Conservation (phyloP, 1,140 invertebrate species). For the Halotydeus destructor region DNA sequence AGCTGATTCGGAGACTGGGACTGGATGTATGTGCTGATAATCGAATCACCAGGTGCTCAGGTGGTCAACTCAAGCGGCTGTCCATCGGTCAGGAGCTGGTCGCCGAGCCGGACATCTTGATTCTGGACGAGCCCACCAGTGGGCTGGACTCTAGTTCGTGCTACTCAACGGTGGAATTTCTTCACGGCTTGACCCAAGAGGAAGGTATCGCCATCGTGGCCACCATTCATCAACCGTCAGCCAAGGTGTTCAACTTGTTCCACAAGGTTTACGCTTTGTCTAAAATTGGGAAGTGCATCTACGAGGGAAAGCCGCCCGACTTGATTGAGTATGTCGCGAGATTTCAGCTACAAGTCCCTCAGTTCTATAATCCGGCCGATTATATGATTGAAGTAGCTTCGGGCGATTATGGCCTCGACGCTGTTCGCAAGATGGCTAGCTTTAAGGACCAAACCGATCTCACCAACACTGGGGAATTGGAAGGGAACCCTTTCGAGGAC, state of each 20-base stretch:
- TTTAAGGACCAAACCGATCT: constrained; percentile 26
- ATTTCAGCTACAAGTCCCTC: constrained; percentile 1
- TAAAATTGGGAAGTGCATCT: constrained; percentile 1
- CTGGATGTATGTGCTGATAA: constrained; percentile 7
- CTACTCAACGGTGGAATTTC: background rate
- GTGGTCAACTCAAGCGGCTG: constrained; percentile 73
- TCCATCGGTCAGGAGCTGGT: constrained; percentile 85
- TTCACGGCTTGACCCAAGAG: constrained; percentile 2
- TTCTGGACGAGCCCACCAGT: constrained; percentile 14
- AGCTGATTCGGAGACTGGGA: constrained; percentile 1
- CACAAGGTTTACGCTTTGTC: constrained; percentile 6
- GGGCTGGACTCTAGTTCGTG: constrained; percentile 11
- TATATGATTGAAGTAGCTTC: constrained; percentile 7
- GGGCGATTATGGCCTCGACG: constrained; percentile 1
- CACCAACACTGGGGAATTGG: background rate
- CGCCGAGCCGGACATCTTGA: constrained; percentile 47
- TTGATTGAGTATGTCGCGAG: background rate
- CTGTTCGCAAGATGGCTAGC: background rate
- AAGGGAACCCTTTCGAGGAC: background rate
- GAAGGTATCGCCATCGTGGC: constrained; percentile 8
- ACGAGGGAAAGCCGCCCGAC: constrained; percentile 5
- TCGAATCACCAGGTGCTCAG: constrained; percentile 20
- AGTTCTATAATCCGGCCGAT: constrained; percentile 11
- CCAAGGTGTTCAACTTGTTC: constrained; percentile 6
- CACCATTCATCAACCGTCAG: constrained; percentile 10